Conservation (phyloP, 2,113 vertebrate genomes). For the Anarhynchus alexandrinus region DNA sequence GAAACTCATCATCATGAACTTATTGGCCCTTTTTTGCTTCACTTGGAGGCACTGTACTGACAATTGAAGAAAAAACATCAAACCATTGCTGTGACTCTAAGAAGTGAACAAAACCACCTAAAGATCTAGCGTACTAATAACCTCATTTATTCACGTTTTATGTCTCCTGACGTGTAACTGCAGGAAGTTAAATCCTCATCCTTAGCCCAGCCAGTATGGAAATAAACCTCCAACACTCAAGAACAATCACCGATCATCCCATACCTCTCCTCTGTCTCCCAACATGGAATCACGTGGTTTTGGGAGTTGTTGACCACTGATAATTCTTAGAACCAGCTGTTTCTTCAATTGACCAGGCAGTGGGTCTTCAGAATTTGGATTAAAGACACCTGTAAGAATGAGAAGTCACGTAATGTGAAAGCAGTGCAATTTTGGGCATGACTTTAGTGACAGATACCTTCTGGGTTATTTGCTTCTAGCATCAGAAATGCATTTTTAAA, state of each 20-base stretch:
- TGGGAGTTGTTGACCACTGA: conserved; percentile 96
- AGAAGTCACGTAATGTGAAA: neutral
- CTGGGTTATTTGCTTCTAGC: neutral
- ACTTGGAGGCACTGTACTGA: too few species aligned
- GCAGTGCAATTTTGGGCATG: neutral
- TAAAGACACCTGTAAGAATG: conserved; percentile 82
- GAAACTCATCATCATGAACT: too few species aligned
- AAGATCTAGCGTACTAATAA: too few species aligned
- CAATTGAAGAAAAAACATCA: too few species aligned
- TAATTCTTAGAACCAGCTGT: conserved; percentile 90
- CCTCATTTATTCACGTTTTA: neutral
- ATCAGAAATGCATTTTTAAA: neutral
- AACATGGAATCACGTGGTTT: conserved; percentile 96
- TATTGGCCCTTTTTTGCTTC: too few species aligned
- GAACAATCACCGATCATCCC: neutral
- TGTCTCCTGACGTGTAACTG: neutral
- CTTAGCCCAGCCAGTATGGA: neutral
- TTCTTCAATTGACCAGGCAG: conserved; percentile 88
- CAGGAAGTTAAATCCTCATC: neutral
- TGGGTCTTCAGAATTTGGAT: conserved; percentile 89
- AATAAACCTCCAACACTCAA: neutral
- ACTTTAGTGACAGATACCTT: neutral
- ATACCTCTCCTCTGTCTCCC: conserved; percentile 95
- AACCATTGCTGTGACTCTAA: too few species aligned
- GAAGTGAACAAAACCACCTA: too few species aligned